Evolutionary conservation across 2,888 invertebrate genomes (phyloP).

Genomic region (Oligia fasciuncula): DNA sequence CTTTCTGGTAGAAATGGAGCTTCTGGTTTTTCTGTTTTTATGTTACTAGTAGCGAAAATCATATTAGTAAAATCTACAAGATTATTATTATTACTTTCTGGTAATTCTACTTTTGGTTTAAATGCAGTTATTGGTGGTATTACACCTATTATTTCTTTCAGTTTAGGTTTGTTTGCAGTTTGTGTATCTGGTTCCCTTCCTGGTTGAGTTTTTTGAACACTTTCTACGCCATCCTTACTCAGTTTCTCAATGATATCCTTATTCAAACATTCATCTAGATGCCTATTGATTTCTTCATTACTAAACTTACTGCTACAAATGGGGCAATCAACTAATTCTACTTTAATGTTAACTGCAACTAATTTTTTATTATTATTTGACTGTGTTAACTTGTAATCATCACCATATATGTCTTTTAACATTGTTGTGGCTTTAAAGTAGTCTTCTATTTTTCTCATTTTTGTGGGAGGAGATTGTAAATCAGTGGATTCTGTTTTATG

Average conservation of each 20-base stretch:
- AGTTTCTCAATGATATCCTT: conserved; percentile 79
- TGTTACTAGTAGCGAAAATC: conserved; percentile 4
- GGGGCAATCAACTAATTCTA: conserved; percentile 84
- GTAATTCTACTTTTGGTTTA: conserved; percentile 12
- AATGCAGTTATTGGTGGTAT: conserved; percentile 10
- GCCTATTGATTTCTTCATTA: conserved; percentile 80
- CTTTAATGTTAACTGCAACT: conserved; percentile 68
- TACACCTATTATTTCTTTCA: conserved; percentile 20
- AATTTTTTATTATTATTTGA: conserved; percentile 71
- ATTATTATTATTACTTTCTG: conserved; percentile 11
- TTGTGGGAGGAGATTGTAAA: conserved; percentile 74
- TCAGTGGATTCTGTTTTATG: conserved; percentile 68
- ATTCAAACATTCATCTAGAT: conserved; percentile 87
- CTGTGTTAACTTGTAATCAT: conserved; percentile 77
- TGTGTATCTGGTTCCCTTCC: conserved; percentile 16
- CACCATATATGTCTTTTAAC: conserved; percentile 84
- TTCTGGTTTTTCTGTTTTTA: not conserved
- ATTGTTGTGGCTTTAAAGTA: conserved; percentile 81
- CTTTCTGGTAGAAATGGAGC: not conserved
- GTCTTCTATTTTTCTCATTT: conserved; percentile 84
- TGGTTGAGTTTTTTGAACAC: conserved; percentile 16
- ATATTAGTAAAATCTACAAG: conserved; percentile 16
- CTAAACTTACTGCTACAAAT: conserved; percentile 82
- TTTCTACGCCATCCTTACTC: conserved; percentile 54
- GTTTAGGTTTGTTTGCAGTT: conserved; percentile 3